Base-by-base conservation (phyloP, 2,888 invertebrate species). In the Pardosa pseudoannulata region DNA sequence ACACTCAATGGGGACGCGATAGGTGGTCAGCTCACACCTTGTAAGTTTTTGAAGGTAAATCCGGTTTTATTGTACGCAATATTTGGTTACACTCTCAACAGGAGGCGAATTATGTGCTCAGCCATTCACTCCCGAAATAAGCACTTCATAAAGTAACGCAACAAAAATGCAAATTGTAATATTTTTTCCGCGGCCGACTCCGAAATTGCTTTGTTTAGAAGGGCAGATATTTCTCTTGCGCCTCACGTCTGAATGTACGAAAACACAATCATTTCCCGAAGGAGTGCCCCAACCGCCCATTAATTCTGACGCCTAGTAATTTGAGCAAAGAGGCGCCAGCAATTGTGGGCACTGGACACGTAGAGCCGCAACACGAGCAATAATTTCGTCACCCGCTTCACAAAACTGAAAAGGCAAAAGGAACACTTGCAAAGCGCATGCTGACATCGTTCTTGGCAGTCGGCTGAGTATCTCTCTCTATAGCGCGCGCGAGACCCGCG, bases 261-360 rank as follows among this genome's bases (percentile, higher is more conserved):
- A 75, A 79, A 71, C 65, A 71, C 56, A 79, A 56, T 72, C 56
- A 46, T 41, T 11, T 75, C 29, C 3, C 31, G 36, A 50, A 64
- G 79, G 79, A 65, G 79, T 65, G 79, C 72, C 79, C n/a, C 28
- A 23, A 31, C 76, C 74, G 67, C 62, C 56, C 56, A 50, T 78
- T 68, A 46, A 27, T 78, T 50, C 31, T 71, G 39, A 79, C 72
- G 72, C 79, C 79, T 72, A 41, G 79, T 39, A 79, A 79, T 79
- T 72, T 79, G 79, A 31, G 65, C 31, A 75, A 67, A 46, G 36
- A 41, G 56, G 46, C 27, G 50, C 27, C 50, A 67, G 46, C 70
- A 32, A 27, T 36, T 29, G 56, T 39, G 19, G 0, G 41, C 23
- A n/a, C 73, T n/a, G 50, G 73, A 67, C 76, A 78, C 76, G 76